Conservation (phyloP, 2,113 vertebrate genomes). For the Chascanopsetta lugubris region DNA sequence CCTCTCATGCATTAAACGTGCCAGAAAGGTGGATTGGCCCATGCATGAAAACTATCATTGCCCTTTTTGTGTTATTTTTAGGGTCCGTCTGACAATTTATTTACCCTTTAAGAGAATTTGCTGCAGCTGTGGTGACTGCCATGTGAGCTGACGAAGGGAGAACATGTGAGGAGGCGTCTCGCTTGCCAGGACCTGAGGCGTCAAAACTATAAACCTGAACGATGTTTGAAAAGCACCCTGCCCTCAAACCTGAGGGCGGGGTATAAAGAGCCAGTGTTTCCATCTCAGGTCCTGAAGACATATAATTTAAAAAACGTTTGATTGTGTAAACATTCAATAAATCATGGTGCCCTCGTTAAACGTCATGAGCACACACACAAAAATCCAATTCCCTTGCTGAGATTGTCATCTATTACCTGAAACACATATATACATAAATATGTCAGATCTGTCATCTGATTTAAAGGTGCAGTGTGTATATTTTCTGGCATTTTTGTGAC, state of each 20-base stretch:
- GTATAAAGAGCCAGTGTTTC: not conserved
- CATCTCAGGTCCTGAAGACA: not conserved
- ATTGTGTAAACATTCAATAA: not conserved
- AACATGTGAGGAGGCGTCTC: slow-evolving; percentile 12
- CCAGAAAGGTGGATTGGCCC: slow-evolving; percentile 57
- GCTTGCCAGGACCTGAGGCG: not conserved
- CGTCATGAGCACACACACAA: too few relatives aligned
- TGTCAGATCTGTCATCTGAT: too few relatives aligned
- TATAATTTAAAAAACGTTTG: not conserved
- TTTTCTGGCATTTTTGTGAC: too few relatives aligned
- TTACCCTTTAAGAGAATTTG: slow-evolving; percentile 45
- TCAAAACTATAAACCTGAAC: not conserved
- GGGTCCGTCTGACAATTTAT: slow-evolving; percentile 57
- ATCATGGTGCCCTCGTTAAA: too few relatives aligned
- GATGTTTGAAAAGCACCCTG: not conserved
- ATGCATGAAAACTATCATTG: slow-evolving; percentile 58
- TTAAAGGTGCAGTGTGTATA: too few relatives aligned
- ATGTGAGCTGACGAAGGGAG: slow-evolving; percentile 33
- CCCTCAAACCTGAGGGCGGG: not conserved
- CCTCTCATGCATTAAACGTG: slow-evolving; percentile 67
- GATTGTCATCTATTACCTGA: too few relatives aligned
- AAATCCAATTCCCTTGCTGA: too few relatives aligned
- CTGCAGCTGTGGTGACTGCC: slow-evolving; percentile 25
- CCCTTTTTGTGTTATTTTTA: slow-evolving; percentile 49
- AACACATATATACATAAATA: too few relatives aligned